These are phyloP conservation scores for Augiades crinisus DNA, from an alignment of 2,888 invertebrate species.

Conservation along the genomic window DNA sequence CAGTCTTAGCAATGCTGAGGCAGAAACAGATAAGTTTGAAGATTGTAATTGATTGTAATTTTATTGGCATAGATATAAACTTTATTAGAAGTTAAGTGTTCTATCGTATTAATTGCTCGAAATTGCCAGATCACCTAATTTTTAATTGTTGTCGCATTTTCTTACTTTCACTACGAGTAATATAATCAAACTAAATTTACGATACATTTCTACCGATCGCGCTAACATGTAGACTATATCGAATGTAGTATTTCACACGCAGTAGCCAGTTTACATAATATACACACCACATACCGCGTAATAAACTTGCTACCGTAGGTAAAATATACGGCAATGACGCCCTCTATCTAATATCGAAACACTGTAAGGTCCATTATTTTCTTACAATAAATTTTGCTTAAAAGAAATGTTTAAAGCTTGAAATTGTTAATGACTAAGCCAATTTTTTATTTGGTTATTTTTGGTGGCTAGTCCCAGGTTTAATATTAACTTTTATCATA, in stretches of 20 bases:
- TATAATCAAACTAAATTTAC: too few species aligned
- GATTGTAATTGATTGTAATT: too few species aligned
- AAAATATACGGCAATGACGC: conserved; percentile 2
- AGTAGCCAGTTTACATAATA: conserved; percentile 1
- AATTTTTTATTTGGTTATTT: too few species aligned
- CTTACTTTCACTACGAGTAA: too few species aligned
- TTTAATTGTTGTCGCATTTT: not conserved
- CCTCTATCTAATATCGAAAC: conserved; percentile 8
- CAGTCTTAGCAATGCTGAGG: too few species aligned
- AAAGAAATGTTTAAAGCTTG: not conserved
- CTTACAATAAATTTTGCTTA: conserved; percentile 5
- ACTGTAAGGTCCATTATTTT: conserved; percentile 7
- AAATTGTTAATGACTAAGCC: not conserved
- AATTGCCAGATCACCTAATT: not conserved
- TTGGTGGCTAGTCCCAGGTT: too few species aligned
- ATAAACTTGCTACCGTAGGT: conserved; percentile 19
- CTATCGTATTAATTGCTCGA: too few species aligned
- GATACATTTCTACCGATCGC: not conserved
- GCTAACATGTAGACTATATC: conserved; percentile 10
- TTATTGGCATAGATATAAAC: too few species aligned
- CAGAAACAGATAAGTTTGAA: too few species aligned
- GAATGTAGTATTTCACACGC: conserved; percentile 2
- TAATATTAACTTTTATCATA: too few species aligned
- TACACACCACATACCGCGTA: conserved; percentile 8
- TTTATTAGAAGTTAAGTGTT: too few species aligned